phyloP scores from a whole-genome alignment of 1,140 invertebrate species.

The Vanessa atalanta region DNA sequence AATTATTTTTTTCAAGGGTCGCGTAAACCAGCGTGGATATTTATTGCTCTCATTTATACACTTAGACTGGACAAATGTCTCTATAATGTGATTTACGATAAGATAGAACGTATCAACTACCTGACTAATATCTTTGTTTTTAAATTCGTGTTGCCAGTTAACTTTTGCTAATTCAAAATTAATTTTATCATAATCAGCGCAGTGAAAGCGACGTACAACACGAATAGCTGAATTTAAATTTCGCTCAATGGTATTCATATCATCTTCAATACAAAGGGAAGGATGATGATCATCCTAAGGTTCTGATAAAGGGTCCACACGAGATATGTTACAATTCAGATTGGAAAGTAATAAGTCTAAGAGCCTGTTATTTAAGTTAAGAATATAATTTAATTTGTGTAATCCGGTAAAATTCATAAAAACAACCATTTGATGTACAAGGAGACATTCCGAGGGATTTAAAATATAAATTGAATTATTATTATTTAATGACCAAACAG shows the following conservation, averaged over 20 bases:
- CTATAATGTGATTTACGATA: conserved; percentile 15
- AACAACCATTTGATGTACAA: conserved; percentile 7
- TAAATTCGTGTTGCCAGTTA: neutral
- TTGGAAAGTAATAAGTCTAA: conserved; percentile 3
- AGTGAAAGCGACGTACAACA: conserved; percentile 4
- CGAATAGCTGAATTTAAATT: neutral
- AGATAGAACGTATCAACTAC: conserved; percentile 22
- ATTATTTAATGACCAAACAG: conserved; percentile 1
- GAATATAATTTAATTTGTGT: conserved; percentile 4
- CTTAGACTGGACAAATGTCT: conserved; percentile 14
- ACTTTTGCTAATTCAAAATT: conserved; percentile 5
- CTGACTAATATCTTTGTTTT: conserved; percentile 13
- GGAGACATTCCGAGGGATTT: neutral
- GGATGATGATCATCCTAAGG: conserved; percentile 12
- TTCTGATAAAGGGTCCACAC: neutral
- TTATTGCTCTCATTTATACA: conserved; percentile 7
- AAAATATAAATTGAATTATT: neutral
- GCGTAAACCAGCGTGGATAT: conserved; percentile 16
- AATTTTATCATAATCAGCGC: conserved; percentile 13
- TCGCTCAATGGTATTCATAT: neutral
- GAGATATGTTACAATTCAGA: neutral
- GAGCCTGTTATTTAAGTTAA: neutral
- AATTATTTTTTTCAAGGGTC: conserved; percentile 7
- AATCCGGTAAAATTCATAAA: conserved; percentile 23
- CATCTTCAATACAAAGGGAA: neutral